These are phyloP conservation scores for Sphyrna mokarran DNA, from an alignment of 2,113 vertebrate species.

Conservation along the genomic window DNA sequence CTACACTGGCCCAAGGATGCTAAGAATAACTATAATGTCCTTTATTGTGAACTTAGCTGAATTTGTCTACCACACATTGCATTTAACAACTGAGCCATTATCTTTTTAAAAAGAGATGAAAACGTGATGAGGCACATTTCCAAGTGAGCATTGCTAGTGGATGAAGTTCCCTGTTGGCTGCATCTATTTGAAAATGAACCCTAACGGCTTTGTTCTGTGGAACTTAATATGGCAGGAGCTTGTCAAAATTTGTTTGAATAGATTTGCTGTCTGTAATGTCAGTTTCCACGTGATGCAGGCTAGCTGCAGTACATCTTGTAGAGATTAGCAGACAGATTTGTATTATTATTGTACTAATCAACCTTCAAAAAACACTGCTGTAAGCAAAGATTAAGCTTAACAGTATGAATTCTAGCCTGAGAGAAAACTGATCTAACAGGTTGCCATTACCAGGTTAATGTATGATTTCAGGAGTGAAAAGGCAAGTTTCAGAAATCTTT, in stretches of 20 bases:
- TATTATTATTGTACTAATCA: not conserved
- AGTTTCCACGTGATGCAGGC: not conserved
- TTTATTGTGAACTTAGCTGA: not conserved
- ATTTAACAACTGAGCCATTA: not conserved
- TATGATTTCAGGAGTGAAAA: not conserved
- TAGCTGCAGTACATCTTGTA: not conserved
- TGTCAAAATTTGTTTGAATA: not conserved
- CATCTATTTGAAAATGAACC: not conserved
- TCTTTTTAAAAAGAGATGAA: not conserved
- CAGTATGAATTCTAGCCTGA: not conserved
- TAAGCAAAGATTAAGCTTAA: not conserved
- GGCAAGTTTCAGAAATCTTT: constrained; percentile 1
- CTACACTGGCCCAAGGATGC: not conserved
- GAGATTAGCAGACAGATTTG: not conserved
- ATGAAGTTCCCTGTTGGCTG: not conserved
- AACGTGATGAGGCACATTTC: not conserved
- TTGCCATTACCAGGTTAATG: not conserved
- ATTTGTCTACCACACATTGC: not conserved
- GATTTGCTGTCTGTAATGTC: not conserved
- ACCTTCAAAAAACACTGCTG: not conserved
- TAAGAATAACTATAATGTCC: not conserved
- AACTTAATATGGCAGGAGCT: not conserved
- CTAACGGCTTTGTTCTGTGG: not conserved
- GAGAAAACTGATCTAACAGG: not conserved
- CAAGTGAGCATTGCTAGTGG: not conserved